Evolutionary conservation across 2,888 invertebrate genomes (phyloP).

Genomic region (Sipha maydis): DNA sequence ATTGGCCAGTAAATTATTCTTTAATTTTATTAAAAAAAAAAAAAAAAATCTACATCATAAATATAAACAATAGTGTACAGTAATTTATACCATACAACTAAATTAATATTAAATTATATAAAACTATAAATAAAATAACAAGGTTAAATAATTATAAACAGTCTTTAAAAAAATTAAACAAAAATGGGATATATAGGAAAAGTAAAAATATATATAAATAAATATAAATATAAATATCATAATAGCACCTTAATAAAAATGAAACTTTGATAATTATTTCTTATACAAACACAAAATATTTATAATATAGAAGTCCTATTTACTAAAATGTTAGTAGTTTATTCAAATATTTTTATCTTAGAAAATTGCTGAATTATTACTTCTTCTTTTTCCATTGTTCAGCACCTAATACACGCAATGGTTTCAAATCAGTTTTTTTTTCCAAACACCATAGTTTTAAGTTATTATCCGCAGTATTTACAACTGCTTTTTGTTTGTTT

Average conservation of each 20-base stretch:
- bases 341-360: background rate
- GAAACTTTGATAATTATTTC: slow-evolving; percentile 4
- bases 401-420: background rate
- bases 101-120: slow-evolving; percentile 26
- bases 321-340: background rate
- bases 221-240: slow-evolving; percentile 26
- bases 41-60: slow-evolving; percentile 15
- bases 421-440: slow-evolving; percentile 41
- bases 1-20: background rate
- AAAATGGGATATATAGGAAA: slow-evolving; percentile 5
- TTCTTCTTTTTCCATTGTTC: slow-evolving; percentile 41
- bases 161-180: slow-evolving; percentile 38
- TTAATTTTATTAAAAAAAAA: slow-evolving; percentile 16
- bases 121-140: slow-evolving; percentile 53
- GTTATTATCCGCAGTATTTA: slow-evolving; percentile 32
- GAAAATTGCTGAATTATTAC: background rate
- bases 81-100: slow-evolving; percentile 2
- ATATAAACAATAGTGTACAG: background rate
- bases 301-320: background rate
- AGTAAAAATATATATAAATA: slow-evolving; percentile 9
- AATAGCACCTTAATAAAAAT: slow-evolving; percentile 36
- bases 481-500: slow-evolving; percentile 43
- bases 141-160: slow-evolving; percentile 39
- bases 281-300: slow-evolving; percentile 26
- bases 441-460: slow-evolving; percentile 27